These are phyloP conservation scores for Arremon aurantiirostris DNA, from an alignment of 2,797 vertebrate species.

Conservation along the genomic window DNA sequence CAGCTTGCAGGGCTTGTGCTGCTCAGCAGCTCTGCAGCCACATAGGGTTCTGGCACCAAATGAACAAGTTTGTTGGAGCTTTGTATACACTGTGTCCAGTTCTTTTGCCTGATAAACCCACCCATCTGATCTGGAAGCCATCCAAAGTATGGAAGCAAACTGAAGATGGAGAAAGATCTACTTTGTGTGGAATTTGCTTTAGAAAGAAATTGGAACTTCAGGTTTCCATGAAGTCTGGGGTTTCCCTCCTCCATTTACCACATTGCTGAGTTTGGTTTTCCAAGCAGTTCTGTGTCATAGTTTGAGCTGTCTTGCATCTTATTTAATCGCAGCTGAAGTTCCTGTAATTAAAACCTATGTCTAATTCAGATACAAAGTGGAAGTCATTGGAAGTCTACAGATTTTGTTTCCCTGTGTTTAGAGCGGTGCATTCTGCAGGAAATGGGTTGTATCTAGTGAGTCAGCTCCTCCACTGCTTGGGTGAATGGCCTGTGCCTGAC, in stretches of 20 bases:
- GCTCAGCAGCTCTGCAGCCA: neutral
- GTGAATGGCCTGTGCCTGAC: neutral
- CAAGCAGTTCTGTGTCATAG: neutral
- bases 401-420: neutral
- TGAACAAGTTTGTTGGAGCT: neutral
- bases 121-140: neutral
- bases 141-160: neutral
- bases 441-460: neutral
- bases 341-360: neutral
- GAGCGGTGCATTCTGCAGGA: neutral
- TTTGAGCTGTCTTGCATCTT: neutral
- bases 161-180: neutral
- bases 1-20: neutral
- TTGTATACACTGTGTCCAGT: neutral
- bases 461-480: neutral
- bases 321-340: neutral
- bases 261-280: neutral
- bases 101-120: neutral
- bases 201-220: neutral
- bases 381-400: neutral
- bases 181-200: neutral
- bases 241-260: neutral
- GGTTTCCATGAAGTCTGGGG: neutral
- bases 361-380: neutral
- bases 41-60: neutral